Percentiles rank a stretch among this genome's conserved stretches.
Conservation (phyloP, 2,797 vertebrate species). For the Delichon dasypus region DNA sequence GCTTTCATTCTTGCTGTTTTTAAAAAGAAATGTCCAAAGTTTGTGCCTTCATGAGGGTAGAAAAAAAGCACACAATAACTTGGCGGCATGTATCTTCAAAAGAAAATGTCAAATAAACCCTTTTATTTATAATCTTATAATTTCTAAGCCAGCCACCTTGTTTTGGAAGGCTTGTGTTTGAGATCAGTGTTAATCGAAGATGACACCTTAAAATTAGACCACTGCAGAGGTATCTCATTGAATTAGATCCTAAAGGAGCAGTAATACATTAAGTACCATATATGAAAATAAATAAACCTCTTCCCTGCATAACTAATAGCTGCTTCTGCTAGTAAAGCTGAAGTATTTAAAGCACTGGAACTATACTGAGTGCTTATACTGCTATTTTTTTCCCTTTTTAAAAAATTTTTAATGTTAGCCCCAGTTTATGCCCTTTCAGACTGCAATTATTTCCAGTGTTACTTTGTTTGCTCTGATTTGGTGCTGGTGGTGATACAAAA, state of each 20-base stretch:
- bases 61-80: not conserved
- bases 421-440: not conserved
- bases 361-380: not conserved
- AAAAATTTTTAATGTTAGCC: not conserved
- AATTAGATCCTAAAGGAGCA: slow-evolving; percentile 22
- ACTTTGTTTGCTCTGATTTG: not conserved
- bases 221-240: slow-evolving; percentile 7
- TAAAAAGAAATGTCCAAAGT: not conserved
- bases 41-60: not conserved
- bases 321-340: not conserved
- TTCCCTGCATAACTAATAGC: slow-evolving; percentile 6
- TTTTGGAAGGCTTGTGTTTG: slow-evolving; percentile 5
- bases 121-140: slow-evolving; percentile 27
- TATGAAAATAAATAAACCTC: slow-evolving; percentile 37
- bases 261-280: slow-evolving; percentile 8
- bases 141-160: not conserved
- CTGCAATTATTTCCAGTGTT: not conserved
- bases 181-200: slow-evolving; percentile 51
- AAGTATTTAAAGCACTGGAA: not conserved
- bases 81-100: not conserved
- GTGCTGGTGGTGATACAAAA: not conserved
- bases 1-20: not conserved
- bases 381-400: not conserved
- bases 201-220: slow-evolving; percentile 34
- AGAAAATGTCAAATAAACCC: not conserved